Conservation (phyloP, 1,140 invertebrate genomes). For the Microplitis mediator region DNA sequence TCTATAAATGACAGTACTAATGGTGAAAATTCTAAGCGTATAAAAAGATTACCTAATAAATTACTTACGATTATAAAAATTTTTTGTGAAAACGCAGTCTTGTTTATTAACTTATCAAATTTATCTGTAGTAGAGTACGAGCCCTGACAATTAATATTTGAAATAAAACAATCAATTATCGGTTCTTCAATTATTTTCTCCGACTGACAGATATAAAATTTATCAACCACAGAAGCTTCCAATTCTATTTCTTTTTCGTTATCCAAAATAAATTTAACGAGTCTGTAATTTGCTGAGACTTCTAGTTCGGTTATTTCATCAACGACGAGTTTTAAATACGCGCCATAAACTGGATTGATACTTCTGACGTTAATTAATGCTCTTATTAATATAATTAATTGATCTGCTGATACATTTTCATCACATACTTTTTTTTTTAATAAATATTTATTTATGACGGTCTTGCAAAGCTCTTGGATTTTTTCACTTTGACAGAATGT, state of each 20-base stretch:
- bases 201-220: conserved; percentile 41
- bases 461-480: conserved; percentile 28
- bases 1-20: conserved; percentile 44
- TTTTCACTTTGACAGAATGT: conserved; percentile 22
- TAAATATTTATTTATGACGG: conserved; percentile 45
- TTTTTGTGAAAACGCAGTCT: conserved; percentile 32
- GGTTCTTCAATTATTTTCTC: conserved; percentile 47
- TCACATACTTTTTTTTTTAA: conserved; percentile 27
- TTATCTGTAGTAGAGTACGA: background rate
- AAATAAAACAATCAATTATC: conserved; percentile 41
- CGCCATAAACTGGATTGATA: conserved; percentile 13
- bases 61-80: conserved; percentile 44
- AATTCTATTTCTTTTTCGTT: conserved; percentile 33
- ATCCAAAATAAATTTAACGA: conserved; percentile 5
- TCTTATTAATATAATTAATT: conserved; percentile 29
- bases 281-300: background rate
- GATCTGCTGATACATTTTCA: conserved; percentile 20
- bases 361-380: conserved; percentile 28
- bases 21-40: conserved; percentile 39
- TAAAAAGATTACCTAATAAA: conserved; percentile 46
- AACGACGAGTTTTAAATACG: conserved; percentile 17
- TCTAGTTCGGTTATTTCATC: background rate
- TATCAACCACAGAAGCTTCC: conserved; percentile 37
- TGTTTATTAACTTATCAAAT: conserved; percentile 37
- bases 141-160: conserved; percentile 22